Conservation (phyloP, 2,888 invertebrate genomes). For the Eupithecia subfuscata region DNA sequence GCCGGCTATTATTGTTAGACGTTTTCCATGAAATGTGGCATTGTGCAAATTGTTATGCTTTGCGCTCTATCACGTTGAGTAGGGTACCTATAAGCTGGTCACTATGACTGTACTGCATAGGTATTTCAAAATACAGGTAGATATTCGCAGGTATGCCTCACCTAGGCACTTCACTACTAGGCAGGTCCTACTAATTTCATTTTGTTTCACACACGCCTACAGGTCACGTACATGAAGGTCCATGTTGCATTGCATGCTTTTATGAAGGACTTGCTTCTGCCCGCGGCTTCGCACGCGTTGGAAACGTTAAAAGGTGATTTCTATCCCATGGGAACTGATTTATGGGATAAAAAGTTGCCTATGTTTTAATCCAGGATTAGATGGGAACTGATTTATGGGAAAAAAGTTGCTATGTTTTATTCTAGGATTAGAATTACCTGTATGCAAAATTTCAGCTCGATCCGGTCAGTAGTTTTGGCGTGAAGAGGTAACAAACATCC, state of each 20-base stretch:
- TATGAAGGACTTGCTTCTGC: too few species aligned
- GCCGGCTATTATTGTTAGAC: conserved; percentile 1
- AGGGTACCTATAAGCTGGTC: neutral
- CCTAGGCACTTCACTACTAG: neutral
- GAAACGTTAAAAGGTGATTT: too few species aligned
- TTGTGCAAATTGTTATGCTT: conserved; percentile 2
- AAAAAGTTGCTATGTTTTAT: too few species aligned
- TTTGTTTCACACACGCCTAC: neutral
- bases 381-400: too few species aligned
- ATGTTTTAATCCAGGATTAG: too few species aligned
- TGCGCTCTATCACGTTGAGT: neutral
- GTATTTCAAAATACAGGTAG: neutral
- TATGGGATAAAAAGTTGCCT: too few species aligned
- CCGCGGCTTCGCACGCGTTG: too few species aligned
- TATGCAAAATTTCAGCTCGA: too few species aligned
- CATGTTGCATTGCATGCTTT: neutral
- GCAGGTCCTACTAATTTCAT: neutral
- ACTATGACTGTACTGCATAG: conserved; percentile 21
- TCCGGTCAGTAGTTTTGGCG: too few species aligned
- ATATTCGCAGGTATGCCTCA: neutral
- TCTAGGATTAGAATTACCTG: too few species aligned
- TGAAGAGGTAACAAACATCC: too few species aligned
- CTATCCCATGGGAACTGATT: too few species aligned
- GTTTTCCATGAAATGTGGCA: conserved; percentile 20
- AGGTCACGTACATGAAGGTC: neutral